These are phyloP conservation scores for Xestia xanthographa DNA, from an alignment of 2,888 invertebrate species.

Conservation along the genomic window DNA sequence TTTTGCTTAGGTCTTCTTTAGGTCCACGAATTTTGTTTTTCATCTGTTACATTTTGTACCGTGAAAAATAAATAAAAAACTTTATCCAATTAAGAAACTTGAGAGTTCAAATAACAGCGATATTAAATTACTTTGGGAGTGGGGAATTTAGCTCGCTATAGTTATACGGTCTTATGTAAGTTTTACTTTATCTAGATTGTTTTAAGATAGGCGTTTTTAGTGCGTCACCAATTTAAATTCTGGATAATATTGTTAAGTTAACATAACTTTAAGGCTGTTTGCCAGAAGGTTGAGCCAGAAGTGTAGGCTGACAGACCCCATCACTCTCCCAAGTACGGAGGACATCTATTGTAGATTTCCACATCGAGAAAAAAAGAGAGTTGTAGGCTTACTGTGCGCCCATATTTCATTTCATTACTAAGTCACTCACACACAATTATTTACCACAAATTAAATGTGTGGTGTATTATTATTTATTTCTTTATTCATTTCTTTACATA, in stretches of 20 bases:
- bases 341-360: no score
- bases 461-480: no score
- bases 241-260: neutral
- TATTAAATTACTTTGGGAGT: slow-evolving; percentile 62
- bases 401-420: neutral
- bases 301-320: no score
- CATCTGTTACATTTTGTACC: slow-evolving; percentile 10
- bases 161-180: neutral
- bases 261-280: neutral
- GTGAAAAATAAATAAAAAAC: slow-evolving; percentile 56
- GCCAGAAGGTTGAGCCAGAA: neutral
- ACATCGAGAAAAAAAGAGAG: no score
- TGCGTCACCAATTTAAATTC: neutral
- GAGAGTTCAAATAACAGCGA: slow-evolving; percentile 55
- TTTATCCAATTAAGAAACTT: slow-evolving; percentile 58
- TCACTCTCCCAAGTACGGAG: no score
- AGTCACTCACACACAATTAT: no score
- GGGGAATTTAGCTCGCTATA: slow-evolving; percentile 24
- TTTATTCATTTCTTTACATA: no score
- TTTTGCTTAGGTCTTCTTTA: neutral
- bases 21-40: slow-evolving; percentile 19
- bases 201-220: slow-evolving; percentile 9
- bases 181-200: slow-evolving; percentile 24
- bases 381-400: neutral
- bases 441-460: no score